These are phyloP conservation scores for Cyanoderma ruficeps DNA, from an alignment of 2,113 vertebrate genomes.

Conservation along the genomic window DNA sequence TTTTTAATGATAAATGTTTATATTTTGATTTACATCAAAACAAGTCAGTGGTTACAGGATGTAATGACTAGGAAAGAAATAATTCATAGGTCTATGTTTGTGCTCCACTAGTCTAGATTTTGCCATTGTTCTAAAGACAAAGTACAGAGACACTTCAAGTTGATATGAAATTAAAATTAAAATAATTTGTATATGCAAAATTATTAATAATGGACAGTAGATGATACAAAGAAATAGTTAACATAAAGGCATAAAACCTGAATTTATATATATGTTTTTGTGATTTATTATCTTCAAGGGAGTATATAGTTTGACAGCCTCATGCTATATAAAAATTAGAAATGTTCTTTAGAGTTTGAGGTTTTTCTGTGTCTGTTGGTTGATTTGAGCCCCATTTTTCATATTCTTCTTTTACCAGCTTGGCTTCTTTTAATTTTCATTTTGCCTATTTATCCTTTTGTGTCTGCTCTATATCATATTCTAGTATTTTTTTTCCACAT, in stretches of 20 bases:
- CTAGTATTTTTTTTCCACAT: not conserved
- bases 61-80: not conserved
- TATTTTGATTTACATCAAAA: not conserved
- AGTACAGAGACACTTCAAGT: not conserved
- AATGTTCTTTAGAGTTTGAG: not conserved
- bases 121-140: not conserved
- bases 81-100: not conserved
- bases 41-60: not conserved
- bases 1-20: not conserved
- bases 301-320: not conserved
- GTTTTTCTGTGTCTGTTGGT: not conserved
- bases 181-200: not conserved
- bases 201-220: not conserved
- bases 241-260: not conserved
- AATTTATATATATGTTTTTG: not conserved
- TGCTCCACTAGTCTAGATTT: not conserved
- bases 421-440: not conserved
- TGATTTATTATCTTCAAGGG: not conserved
- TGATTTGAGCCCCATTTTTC: not conserved
- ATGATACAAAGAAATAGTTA: not conserved
- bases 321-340: not conserved
- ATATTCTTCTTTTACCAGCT: not conserved
- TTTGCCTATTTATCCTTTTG: not conserved
- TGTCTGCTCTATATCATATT: not conserved
- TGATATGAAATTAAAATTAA: not conserved